Conservation (phyloP, 1,140 invertebrate species). For the Planococcus citri region DNA sequence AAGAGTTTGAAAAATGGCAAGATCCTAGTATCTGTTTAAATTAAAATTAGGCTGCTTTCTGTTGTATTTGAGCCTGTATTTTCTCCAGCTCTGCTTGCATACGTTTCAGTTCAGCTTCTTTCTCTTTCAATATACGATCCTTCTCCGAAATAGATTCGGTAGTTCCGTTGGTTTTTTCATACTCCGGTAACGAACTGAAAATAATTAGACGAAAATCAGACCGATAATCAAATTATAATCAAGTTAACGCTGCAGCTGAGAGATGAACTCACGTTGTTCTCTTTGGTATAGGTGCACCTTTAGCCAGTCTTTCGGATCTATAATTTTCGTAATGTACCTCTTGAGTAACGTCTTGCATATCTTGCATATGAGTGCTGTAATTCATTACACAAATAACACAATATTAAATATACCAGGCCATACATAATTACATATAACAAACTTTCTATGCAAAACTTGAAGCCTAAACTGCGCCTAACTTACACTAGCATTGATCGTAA, state of each 20-base stretch:
- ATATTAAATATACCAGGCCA: no score
- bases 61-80: conserved; percentile 83
- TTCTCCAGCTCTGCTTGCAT: conserved; percentile 92
- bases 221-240: background rate
- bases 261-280: conserved; percentile 46
- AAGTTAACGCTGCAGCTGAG: background rate
- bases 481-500: conserved; percentile 93
- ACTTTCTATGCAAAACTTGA: no score
- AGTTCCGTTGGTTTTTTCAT: conserved; percentile 25
- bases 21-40: conserved; percentile 4
- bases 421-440: no score
- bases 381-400: background rate
- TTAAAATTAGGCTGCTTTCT: conserved; percentile 38
- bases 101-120: conserved; percentile 74
- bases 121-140: conserved; percentile 73
- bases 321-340: conserved; percentile 97
- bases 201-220: conserved; percentile 17
- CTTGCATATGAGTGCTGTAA: conserved; percentile 85
- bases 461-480: conserved; percentile 29
- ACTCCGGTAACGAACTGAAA: conserved; percentile 28
- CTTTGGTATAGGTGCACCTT: conserved; percentile 59
- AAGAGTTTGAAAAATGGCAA: conserved; percentile 11
- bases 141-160: conserved; percentile 46
- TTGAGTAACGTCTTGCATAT: conserved; percentile 87
- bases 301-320: conserved; percentile 69